Evolutionary conservation across 2,113 vertebrate species (phyloP), one percentile per base, ranked within the genome.

Genomic region (Tinamus guttatus): DNA sequence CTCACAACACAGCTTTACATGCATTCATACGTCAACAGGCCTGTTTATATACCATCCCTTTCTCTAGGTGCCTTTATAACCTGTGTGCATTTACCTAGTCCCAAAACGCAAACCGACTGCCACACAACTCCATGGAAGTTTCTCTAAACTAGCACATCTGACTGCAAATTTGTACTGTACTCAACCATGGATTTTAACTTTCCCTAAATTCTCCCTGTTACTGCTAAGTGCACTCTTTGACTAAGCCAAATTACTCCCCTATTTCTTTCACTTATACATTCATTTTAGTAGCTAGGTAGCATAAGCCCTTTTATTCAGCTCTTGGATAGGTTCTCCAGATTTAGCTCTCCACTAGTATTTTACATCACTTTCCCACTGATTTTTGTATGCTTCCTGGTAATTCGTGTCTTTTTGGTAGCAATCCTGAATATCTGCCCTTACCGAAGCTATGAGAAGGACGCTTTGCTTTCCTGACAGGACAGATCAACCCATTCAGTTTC

Each of bases 151-250:
- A 49, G 82, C 10, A 73, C 14, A 56, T 60, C 62, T 82, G 52
- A 79, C 84, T 73, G 52, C 34, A 87, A 18, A 80, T 65, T 73
- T 54, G 22, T 74, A 25, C 70, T 45, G 49, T 45, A 71, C 21
- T 85, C 67, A 91, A 36, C 22, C 16, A 36, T 64, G 32, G 28
- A 49, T 85, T 94, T 91, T 63, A 92, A 90, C 38, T 18, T 79
- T 81, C n/a, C 32, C 10, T 65, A 47, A 82, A 65, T 47, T 8
- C 2, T 9, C 24, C n/a, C 36, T 27, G 45, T 81, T 71, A 87
- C 28, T 85, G 34, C 10, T 73, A 77, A 87, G 38, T 59, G 59
- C 30, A 19, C 38, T 40, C 22, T 64, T 59, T 90, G 78, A 68
- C 47, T 60, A 89, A 90, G 28, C 9, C 43, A 89, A 79, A 84